phyloP scores from a whole-genome alignment of 2,113 vertebrate genomes.

The Petaurus breviceps region DNA sequence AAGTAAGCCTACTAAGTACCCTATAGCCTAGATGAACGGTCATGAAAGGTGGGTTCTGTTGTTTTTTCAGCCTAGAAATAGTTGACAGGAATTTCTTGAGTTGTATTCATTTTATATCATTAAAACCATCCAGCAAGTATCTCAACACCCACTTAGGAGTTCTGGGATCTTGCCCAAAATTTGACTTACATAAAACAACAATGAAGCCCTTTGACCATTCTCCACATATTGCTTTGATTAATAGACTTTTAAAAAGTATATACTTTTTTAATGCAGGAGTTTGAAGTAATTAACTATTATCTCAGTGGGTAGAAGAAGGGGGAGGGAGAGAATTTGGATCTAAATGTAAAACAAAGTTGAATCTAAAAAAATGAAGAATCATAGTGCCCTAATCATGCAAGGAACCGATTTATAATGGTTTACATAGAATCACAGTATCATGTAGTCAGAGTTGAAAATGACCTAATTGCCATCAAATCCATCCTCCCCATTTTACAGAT shows the following conservation, averaged over 20 bases:
- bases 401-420: background rate
- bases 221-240: constrained; percentile 58
- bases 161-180: constrained; percentile 79
- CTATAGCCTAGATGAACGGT: constrained; percentile 68
- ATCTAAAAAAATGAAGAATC: background rate
- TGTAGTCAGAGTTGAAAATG: background rate
- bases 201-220: constrained; percentile 63
- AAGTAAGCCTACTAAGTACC: constrained; percentile 3
- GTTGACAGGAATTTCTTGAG: constrained; percentile 51
- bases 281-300: constrained; percentile 46
- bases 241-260: constrained; percentile 53
- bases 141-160: constrained; percentile 76
- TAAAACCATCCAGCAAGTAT: constrained; percentile 66
- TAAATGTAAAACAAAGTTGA: background rate
- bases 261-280: constrained; percentile 52
- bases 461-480: background rate
- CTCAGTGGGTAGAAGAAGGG: background rate
- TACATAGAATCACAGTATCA: background rate
- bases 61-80: constrained; percentile 72
- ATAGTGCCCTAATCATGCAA: background rate
- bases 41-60: constrained; percentile 73
- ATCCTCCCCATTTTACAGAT: background rate
- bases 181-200: constrained; percentile 70
- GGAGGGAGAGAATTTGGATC: background rate
- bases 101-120: constrained; percentile 65